Base-by-base conservation (phyloP, 2,888 invertebrate species). In the Megalurothrips usitatus region DNA sequence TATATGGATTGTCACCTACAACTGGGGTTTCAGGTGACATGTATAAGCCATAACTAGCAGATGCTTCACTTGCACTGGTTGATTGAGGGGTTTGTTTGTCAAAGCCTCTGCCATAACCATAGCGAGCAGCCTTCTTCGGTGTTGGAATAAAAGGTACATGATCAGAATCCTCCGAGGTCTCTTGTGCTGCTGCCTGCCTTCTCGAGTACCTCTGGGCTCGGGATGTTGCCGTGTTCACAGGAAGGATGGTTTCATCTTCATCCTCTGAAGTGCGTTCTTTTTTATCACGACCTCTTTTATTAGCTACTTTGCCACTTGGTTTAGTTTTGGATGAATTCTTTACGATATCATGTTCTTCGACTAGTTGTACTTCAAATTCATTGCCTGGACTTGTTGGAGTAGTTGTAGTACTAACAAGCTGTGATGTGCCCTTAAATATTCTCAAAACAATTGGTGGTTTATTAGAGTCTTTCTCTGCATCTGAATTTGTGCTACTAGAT, bases 361-460 rank as follows among this genome's bases (percentile, higher is more conserved):
- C 68, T 23, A 75, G 26, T 26, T 75, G 68, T 12, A 75, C 68
- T 75, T 75, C 68, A 75, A 75, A 75, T 26, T 75, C 68, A 75
- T 75, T 75, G 26, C 68, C 68, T 26, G 68, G 68, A 26, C 68
- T 75, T 23, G 68, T 75, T 9, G 68, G 68, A 23, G 68, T 75
- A 12, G 68, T 75, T 11, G 68, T 75, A 9, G 68, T 75, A 26
- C 68, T 75, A 75, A 86, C 85, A 82, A 85, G 83, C 75, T 85
- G 85, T 23, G 85, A 84, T 26, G 91, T 91, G 19, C 91, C 93
- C 88, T 95, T 94, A 84, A 95, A 95, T 90, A 96, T 96, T 88
- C 96, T 91, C 83, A 96, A 88, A 81, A 96, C 95, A 85, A 96
- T 96, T 43, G 96, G 96, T 79, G 95, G 94, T 87, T 94, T 92